Percentiles rank a stretch among this genome's conserved stretches.
Conservation (phyloP, 2,797 vertebrate genomes). For the Dermochelys coriacea region DNA sequence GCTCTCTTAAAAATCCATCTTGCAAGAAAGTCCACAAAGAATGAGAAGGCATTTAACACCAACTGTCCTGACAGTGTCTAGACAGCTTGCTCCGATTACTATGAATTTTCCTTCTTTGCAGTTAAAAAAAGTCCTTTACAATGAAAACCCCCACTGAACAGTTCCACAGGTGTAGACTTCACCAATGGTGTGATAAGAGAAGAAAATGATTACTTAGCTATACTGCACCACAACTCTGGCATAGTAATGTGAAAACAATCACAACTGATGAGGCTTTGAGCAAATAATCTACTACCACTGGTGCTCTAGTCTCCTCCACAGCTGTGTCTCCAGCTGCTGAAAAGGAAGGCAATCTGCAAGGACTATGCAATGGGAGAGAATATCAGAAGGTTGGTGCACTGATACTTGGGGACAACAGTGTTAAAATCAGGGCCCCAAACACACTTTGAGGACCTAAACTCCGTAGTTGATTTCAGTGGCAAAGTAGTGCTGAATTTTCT, state of each 20-base stretch:
- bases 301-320: background rate
- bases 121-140: background rate
- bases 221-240: background rate
- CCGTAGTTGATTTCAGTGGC: background rate
- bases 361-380: background rate
- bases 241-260: conserved; percentile 15
- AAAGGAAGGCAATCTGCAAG: background rate
- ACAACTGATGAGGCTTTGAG: background rate
- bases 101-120: background rate
- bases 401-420: background rate
- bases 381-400: background rate
- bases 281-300: accelerated
- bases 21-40: background rate
- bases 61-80: conserved; percentile 43
- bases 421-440: background rate
- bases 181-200: background rate
- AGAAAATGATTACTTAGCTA: background rate
- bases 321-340: background rate
- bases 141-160: background rate
- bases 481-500: background rate
- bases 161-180: background rate
- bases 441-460: background rate
- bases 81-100: background rate
- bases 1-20: background rate
- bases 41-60: background rate